Evolutionary conservation across 2,113 vertebrate genomes (phyloP).

Genomic region (Dendrocopos noguchii): DNA sequence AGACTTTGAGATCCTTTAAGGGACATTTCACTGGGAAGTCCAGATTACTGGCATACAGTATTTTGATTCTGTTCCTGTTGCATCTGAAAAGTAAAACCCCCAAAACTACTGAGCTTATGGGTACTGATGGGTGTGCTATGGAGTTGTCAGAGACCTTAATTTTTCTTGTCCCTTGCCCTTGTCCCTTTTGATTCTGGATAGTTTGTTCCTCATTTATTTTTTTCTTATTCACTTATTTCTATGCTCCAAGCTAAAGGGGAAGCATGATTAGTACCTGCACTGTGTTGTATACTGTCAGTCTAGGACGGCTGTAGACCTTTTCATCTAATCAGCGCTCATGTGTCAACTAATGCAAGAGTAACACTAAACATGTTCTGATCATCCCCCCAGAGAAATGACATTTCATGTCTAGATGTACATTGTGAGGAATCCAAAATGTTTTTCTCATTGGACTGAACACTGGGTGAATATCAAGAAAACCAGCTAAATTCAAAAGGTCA

Average conservation of each 20-base stretch:
- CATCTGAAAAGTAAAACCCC: not conserved
- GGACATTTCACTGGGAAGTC: not conserved
- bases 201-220: not conserved
- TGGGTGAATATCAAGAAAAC: conserved; percentile 21
- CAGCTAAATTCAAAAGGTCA: conserved; percentile 58
- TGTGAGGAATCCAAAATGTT: conserved; percentile 36
- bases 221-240: not conserved
- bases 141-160: not conserved
- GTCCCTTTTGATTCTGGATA: not conserved
- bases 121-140: not conserved
- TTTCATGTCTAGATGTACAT: conserved; percentile 26
- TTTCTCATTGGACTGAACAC: conserved; percentile 36
- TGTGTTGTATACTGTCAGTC: conserved; percentile 1
- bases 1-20: not conserved
- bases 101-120: not conserved
- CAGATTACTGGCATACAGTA: not conserved
- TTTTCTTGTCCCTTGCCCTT: not conserved
- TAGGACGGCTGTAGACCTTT: conserved; percentile 50
- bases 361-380: conserved; percentile 41
- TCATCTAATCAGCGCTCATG: conserved; percentile 39
- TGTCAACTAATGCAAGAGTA: conserved; percentile 39
- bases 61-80: not conserved
- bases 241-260: not conserved
- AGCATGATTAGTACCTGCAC: not conserved
- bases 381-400: conserved; percentile 54